Conservation (phyloP, 1,140 invertebrate species). For the Fragariocoptes setiger region DNA sequence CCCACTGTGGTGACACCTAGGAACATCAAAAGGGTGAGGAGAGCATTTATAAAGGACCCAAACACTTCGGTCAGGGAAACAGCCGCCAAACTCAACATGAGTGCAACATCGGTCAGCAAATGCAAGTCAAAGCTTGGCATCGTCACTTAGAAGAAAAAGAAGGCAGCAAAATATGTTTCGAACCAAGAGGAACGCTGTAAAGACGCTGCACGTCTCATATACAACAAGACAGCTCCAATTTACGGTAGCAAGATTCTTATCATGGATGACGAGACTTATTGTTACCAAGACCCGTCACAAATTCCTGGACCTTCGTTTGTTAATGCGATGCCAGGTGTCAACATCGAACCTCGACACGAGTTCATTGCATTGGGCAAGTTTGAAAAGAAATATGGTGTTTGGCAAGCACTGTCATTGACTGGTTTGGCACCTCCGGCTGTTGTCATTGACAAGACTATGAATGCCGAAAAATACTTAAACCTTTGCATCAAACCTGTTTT, state of each 20-base stretch:
- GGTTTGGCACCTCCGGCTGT: too few species aligned
- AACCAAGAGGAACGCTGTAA: neutral
- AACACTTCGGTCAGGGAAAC: neutral
- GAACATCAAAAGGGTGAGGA: neutral
- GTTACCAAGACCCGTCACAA: too few species aligned
- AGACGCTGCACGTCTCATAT: neutral
- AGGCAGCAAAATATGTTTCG: neutral
- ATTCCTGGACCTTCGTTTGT: too few species aligned
- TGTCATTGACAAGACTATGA: too few species aligned
- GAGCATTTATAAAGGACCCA: neutral
- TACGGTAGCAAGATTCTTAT: neutral
- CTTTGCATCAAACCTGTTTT: too few species aligned
- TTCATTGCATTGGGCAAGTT: too few species aligned
- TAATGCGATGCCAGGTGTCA: too few species aligned
- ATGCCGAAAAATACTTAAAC: too few species aligned
- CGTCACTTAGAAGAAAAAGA: neutral
- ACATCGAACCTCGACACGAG: too few species aligned
- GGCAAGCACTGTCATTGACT: too few species aligned
- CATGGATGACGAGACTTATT: conserved; percentile 1
- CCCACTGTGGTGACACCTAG: too few species aligned
- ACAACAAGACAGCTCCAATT: neutral
- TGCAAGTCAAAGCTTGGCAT: neutral
- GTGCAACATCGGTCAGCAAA: neutral
- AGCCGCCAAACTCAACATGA: neutral
- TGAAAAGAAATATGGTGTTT: too few species aligned